Base-by-base conservation (phyloP, 2,888 invertebrate species). In the Tetramorium bicarinatum region DNA sequence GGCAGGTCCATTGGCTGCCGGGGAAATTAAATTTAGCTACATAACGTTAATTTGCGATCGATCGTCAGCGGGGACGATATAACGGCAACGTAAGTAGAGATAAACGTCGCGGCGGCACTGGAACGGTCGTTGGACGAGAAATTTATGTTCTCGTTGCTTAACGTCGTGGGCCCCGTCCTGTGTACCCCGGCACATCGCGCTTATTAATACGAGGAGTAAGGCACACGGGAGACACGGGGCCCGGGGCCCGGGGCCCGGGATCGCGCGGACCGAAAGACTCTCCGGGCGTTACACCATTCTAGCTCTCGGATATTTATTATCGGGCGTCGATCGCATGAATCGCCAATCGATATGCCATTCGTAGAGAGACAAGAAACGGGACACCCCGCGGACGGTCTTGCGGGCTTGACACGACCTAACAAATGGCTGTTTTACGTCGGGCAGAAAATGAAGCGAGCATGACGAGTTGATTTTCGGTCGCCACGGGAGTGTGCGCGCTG, bases 401-500 rank as follows among this genome's bases (percentile, higher is more conserved):
- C 88, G 88, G 90, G 91, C 91, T 93, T 93, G 94, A 94, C 94
- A 92, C 93, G 93, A 91, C 91, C 91, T 94, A 95, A 94, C 94
- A 94, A 95, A 95, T 94, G 94, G 94, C 94, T 94, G 94, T 94
- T 94, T 95, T 94, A 94, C 93, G 93, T 93, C 92, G 93, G 91
- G 87, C 93, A 94, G 94, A 94, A 95, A 95, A 95, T 94, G 94
- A 95, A 94, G 94, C 93, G 92, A 94, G 94, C 93, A 94, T 95
- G 94, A 95, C 94, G 93, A 93, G 94, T 94, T 93, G 93, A 94
- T 94, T 95, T 94, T 94, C 93, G 92, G 91, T 91, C 86, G 72
- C 91, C 89, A 91, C 91, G 88, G 89, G 90, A 90, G 91, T 90
- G 86, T 85, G 87, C 81, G 69, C 85, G 84, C 82, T 69, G 86